Evolutionary conservation across 2,888 invertebrate genomes (phyloP).

Genomic region (Caenorhabditis sinica): DNA sequence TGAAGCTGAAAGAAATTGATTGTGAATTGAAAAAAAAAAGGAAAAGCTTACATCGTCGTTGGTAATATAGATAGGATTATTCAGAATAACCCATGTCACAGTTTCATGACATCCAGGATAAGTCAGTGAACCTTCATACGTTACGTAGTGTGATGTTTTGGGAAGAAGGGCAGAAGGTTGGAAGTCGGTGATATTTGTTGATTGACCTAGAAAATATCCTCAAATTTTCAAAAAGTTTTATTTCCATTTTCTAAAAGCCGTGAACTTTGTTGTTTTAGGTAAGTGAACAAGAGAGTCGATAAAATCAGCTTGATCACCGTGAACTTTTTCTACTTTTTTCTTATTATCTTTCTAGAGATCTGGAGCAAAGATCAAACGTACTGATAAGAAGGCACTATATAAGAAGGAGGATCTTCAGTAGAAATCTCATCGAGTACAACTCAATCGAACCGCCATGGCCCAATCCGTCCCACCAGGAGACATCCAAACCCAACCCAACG

Average conservation of each 20-base stretch:
- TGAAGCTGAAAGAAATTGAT: constrained; percentile 76
- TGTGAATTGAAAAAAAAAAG: background rate
- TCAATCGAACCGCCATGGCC: constrained; percentile 63
- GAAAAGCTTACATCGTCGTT: constrained; percentile 90
- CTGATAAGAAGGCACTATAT: constrained; percentile 5
- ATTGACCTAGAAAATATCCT: constrained; percentile 86
- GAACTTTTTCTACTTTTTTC: background rate
- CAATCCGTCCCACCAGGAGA: constrained; percentile 78
- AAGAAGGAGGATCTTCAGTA: background rate
- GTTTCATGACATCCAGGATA: constrained; percentile 93
- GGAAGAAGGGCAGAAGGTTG: constrained; percentile 93
- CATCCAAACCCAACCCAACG: constrained; percentile 74
- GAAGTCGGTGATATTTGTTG: constrained; percentile 91
- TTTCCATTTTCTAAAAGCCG: background rate
- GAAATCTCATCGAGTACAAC: background rate
- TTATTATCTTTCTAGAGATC: background rate
- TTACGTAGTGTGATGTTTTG: constrained; percentile 95
- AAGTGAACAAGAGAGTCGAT: no score
- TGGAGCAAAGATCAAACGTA: background rate
- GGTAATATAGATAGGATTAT: constrained; percentile 97
- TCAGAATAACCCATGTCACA: constrained; percentile 98
- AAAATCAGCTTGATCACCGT: background rate
- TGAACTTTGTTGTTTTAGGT: background rate
- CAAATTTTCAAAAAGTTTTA: background rate
- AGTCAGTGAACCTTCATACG: constrained; percentile 86